phyloP scores from a whole-genome alignment of 2,797 vertebrate species.

The Leucoraja ocellata region DNA sequence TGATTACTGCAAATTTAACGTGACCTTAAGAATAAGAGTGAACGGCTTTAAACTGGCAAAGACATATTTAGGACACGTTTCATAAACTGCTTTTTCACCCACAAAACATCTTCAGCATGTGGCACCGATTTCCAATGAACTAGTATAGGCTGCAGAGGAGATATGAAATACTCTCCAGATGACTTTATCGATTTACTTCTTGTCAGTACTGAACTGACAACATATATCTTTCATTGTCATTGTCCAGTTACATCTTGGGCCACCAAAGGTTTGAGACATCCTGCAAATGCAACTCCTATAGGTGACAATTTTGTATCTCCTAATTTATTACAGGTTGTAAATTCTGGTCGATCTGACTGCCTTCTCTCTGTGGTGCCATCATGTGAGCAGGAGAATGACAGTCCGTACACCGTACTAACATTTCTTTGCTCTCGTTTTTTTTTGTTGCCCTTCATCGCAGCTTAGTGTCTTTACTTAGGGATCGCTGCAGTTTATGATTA shows the following conservation, averaged over 20 bases:
- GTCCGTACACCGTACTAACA: conserved; percentile 74
- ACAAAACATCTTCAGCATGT: neutral
- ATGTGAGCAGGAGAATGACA: conserved; percentile 86
- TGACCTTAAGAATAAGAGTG: neutral
- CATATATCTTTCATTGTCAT: neutral
- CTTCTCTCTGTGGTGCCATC: conserved; percentile 60
- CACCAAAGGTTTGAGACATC: conserved; percentile 3
- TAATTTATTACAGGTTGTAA: conserved; percentile 64
- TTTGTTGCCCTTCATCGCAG: conserved; percentile 96
- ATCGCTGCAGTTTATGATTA: conserved; percentile 99
- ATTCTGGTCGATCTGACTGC: conserved; percentile 48
- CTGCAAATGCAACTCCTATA: conserved; percentile 49
- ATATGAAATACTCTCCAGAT: neutral
- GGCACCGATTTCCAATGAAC: neutral
- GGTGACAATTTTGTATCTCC: conserved; percentile 57
- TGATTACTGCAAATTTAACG: neutral
- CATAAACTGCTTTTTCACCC: neutral
- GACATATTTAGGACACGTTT: neutral
- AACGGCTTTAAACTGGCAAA: neutral
- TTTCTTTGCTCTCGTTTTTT: conserved; percentile 87
- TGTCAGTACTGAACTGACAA: neutral
- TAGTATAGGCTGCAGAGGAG: neutral
- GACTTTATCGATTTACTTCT: neutral
- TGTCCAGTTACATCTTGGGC: neutral
- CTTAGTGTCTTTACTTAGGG: conserved; percentile 93